A percentile compares a stretch with the other conserved stretches of the same genome.
Evolutionary conservation across 2,113 vertebrate species (phyloP).

Genomic region (Neotoma lepida): DNA sequence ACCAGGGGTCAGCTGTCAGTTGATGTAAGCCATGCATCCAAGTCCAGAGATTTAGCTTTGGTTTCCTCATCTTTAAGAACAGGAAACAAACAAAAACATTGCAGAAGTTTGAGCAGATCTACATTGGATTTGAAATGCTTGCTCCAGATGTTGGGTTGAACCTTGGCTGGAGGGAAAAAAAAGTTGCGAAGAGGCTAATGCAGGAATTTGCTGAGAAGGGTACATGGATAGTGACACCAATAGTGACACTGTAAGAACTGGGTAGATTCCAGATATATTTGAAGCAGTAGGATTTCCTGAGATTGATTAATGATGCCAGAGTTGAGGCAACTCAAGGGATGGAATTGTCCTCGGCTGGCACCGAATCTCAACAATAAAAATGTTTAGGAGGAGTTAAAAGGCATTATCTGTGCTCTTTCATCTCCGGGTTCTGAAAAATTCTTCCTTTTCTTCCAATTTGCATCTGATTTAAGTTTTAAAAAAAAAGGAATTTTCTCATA

Average conservation of each 20-base stretch:
- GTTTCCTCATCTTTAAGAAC: neutral
- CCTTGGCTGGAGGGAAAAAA: neutral
- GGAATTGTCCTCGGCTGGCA: neutral
- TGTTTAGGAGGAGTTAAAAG: neutral
- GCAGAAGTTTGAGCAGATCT: neutral
- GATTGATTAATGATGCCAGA: neutral
- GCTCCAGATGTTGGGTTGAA: neutral
- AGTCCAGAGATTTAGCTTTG: neutral
- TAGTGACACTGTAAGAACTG: neutral
- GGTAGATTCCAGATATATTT: neutral
- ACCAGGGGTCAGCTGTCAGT: too few relatives aligned
- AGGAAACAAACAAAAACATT: neutral
- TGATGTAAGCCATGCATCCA: neutral
- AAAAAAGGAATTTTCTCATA: neutral
- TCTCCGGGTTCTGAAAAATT: neutral
- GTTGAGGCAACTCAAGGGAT: neutral
- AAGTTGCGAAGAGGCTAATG: neutral
- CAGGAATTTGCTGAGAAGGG: neutral
- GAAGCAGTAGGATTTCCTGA: neutral
- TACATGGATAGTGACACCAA: neutral
- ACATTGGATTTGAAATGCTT: slow-evolving; percentile 13
- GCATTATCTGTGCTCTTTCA: neutral
- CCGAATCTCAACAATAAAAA: neutral
- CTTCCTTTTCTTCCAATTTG: neutral
- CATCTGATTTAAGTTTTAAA: neutral